Evolutionary conservation across 1,140 invertebrate species (phyloP).

Genomic region (Matsumurasca onukii): DNA sequence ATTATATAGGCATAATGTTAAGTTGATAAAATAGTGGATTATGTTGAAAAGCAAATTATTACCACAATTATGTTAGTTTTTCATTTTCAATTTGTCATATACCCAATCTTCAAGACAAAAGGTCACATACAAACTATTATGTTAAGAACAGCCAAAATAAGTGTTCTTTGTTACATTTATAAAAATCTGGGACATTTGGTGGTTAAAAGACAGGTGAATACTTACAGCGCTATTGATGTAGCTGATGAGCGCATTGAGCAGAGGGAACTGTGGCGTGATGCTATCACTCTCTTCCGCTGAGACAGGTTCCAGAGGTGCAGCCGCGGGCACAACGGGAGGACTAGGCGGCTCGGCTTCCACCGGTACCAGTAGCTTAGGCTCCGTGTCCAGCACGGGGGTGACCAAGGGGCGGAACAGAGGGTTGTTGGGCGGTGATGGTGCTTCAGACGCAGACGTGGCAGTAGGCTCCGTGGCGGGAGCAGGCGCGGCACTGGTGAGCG

Average conservation of each 20-base stretch:
- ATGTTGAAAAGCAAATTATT: too few species aligned
- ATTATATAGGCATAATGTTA: too few species aligned
- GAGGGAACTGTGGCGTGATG: constrained; percentile 50
- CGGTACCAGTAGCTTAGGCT: constrained; percentile 29
- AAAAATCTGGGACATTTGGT: too few species aligned
- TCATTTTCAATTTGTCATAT: too few species aligned
- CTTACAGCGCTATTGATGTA: constrained; percentile 65
- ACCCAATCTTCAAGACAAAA: too few species aligned
- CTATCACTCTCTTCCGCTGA: neutral
- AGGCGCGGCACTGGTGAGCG: neutral
- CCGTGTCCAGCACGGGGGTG: neutral
- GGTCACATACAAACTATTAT: too few species aligned
- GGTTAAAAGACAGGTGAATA: too few species aligned
- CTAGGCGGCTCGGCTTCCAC: neutral
- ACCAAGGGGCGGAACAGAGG: constrained; percentile 34
- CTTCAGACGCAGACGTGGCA: constrained; percentile 1
- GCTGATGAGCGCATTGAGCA: constrained; percentile 62
- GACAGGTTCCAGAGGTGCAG: too few species aligned
- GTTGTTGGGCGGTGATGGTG: constrained; percentile 36
- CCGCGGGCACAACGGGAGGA: neutral
- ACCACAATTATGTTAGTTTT: too few species aligned
- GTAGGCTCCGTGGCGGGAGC: neutral
- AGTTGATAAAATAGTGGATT: too few species aligned
- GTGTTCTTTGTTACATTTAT: too few species aligned
- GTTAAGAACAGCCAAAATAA: too few species aligned